Evolutionary conservation across 2,113 vertebrate genomes (phyloP).

Genomic region (Lampris incognitus): DNA sequence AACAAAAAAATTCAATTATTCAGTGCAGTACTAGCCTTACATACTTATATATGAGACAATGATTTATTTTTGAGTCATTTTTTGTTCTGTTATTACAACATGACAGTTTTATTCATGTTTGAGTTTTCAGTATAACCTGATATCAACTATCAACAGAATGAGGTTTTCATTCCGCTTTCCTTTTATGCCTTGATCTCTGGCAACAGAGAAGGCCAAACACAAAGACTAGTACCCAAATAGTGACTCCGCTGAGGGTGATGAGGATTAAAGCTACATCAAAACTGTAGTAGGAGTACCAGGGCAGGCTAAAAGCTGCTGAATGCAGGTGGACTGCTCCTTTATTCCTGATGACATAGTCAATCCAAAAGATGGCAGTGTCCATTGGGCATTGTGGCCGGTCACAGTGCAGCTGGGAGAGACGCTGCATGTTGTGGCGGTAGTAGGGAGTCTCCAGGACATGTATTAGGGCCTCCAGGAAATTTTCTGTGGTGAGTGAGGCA

Average conservation of each 20-base stretch:
- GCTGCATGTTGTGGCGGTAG: constrained; percentile 72
- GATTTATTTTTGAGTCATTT: no score
- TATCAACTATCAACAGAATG: no score
- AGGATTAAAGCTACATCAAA: constrained; percentile 70
- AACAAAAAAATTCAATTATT: no score
- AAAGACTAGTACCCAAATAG: constrained; percentile 38
- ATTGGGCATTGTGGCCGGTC: constrained; percentile 71
- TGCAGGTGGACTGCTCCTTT: constrained; percentile 77
- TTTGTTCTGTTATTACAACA: no score
- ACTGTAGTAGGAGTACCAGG: constrained; percentile 81
- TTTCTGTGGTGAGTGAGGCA: constrained; percentile 53
- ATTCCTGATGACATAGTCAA: constrained; percentile 82
- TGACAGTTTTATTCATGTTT: no score
- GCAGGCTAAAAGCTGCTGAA: constrained; percentile 55
- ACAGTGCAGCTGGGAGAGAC: constrained; percentile 73
- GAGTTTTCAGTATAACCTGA: no score
- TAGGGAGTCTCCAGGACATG: constrained; percentile 74
- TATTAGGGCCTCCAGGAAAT: constrained; percentile 70
- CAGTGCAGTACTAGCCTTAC: no score
- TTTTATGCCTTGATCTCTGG: constrained; percentile 51
- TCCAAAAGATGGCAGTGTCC: constrained; percentile 81
- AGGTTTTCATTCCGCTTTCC: constrained; percentile 68
- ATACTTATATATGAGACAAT: neutral
- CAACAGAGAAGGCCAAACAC: constrained; percentile 63
- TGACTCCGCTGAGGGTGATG: constrained; percentile 12